Evolutionary conservation across 2,888 invertebrate genomes (phyloP).

Genomic region (Trissoscelio sp.): DNA sequence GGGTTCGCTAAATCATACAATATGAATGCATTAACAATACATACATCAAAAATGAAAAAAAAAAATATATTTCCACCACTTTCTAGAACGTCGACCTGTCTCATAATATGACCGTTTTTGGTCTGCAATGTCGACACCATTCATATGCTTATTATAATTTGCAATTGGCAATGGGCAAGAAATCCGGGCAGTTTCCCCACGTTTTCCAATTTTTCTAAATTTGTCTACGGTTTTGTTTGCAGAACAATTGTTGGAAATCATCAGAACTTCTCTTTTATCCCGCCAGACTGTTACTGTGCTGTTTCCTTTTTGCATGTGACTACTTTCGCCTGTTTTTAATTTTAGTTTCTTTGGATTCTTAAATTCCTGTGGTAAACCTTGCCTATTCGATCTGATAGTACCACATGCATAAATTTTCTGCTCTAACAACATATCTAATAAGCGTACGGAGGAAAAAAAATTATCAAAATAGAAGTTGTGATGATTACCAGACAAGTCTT

Average conservation of each 20-base stretch:
- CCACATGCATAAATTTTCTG: conserved; percentile 30
- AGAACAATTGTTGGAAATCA: conserved; percentile 16
- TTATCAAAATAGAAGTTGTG: conserved; percentile 53
- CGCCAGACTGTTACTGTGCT: conserved; percentile 17
- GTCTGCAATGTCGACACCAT: conserved; percentile 15
- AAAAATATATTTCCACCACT: conserved; percentile 48
- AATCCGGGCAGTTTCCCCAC: not conserved
- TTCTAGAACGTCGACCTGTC: conserved; percentile 6
- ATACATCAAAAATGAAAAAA: conserved; percentile 22
- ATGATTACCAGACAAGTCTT: conserved; percentile 20
- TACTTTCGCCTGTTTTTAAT: conserved; percentile 10
- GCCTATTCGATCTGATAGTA: conserved; percentile 24
- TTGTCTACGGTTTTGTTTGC: not conserved
- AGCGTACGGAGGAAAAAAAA: conserved; percentile 41
- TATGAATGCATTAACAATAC: conserved; percentile 34
- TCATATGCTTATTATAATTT: conserved; percentile 4
- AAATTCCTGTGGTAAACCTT: not conserved
- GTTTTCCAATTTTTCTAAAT: not conserved
- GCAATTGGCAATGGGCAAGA: conserved; percentile 6
- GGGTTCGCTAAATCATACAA: conserved; percentile 25
- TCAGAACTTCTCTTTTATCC: conserved; percentile 28
- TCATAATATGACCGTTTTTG: conserved; percentile 37
- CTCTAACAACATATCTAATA: conserved; percentile 2
- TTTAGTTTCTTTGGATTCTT: conserved; percentile 21
- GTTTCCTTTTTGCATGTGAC: conserved; percentile 9